These are phyloP conservation scores for Nyleta sp. DNA, from an alignment of 2,888 invertebrate genomes.

Conservation along the genomic window DNA sequence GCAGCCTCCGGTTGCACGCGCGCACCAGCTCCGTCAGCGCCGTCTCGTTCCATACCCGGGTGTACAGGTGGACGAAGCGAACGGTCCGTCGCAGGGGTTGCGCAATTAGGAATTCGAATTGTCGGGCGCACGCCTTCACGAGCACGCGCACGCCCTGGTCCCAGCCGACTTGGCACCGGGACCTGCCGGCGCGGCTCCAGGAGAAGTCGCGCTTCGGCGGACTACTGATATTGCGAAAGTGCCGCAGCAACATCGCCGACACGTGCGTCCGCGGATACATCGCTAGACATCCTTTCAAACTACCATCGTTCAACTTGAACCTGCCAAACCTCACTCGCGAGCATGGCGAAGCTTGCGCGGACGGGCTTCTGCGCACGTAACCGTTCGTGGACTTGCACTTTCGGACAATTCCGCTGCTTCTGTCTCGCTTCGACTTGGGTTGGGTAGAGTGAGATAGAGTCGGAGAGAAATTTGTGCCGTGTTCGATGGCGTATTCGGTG, in stretches of 20 bases:
- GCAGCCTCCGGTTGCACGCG: slow-evolving; percentile 80
- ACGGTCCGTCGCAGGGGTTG: slow-evolving; percentile 86
- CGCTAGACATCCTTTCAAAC: slow-evolving; percentile 24
- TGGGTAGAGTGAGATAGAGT: too few species aligned
- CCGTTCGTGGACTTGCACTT: too few species aligned
- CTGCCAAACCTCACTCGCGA: too few species aligned
- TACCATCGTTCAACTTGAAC: slow-evolving; percentile 32
- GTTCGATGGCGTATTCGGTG: too few species aligned
- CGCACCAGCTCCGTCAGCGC: slow-evolving; percentile 84
- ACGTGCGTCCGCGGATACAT: slow-evolving; percentile 67
- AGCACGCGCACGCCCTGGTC: slow-evolving; percentile 73
- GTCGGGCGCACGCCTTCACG: slow-evolving; percentile 72
- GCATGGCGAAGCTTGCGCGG: too few species aligned
- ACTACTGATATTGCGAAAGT: slow-evolving; percentile 50
- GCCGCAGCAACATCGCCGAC: slow-evolving; percentile 67
- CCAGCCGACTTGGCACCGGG: slow-evolving; percentile 65
- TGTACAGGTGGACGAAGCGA: slow-evolving; percentile 86
- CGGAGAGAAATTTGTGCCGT: too few species aligned
- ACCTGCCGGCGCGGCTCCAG: slow-evolving; percentile 60
- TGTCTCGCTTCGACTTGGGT: too few species aligned
- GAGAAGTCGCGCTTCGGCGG: slow-evolving; percentile 28
- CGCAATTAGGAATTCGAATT: slow-evolving; percentile 82
- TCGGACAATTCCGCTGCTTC: too few species aligned
- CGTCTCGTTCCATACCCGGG: slow-evolving; percentile 85
- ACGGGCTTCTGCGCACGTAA: too few species aligned